Evolutionary conservation across 2,113 vertebrate genomes (phyloP), one percentile per base, ranked within the genome.

Genomic region (Lethenteron reissneri): DNA sequence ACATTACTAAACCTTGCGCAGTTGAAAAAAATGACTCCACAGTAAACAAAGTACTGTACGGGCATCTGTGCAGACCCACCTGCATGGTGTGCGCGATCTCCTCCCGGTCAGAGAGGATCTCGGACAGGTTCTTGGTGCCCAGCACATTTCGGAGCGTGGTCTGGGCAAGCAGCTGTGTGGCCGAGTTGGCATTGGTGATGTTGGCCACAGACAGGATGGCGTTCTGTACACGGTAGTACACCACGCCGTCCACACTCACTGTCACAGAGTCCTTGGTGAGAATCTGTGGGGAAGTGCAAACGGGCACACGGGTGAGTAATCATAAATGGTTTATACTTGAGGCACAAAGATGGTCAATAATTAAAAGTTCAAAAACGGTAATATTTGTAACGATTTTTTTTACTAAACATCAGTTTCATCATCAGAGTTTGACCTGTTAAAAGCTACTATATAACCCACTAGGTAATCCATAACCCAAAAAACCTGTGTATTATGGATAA

Each of bases 171-270:
- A 78, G 75, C 60, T 76, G 78, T 2, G 78, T 81, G 19, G 80
- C 79, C 71, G 68, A 19, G 62, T 70, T 56, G 12, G 80, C 81
- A 13, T 84, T 76, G 57, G 76, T 72, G 59, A 82, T 78, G 25
- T 69, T 75, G 1, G 73, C 78, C 58, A 82, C 77, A 12, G 79
- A 78, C 11, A 79, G 71, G 3, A 75, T 75, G 3, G 81, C 80
- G 58, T 81, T 79, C 71, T 80, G 79, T 41, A 82, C 73, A 2
- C 80, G 77, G 70, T 83, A 82, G 72, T 81, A 84, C 73, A 83
- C 76, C 8, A 82, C 78, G 0, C 76, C 83, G 7, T 81, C 81
- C 57, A 83, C 80, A 76, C 77, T 78, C 57, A 84, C 76, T 0
- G 81, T 78, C 15, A 81, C 80, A 1, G 79, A 80, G 70, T 83